Evolutionary conservation across 2,113 vertebrate genomes (phyloP).

Genomic region (Morone saxatilis): DNA sequence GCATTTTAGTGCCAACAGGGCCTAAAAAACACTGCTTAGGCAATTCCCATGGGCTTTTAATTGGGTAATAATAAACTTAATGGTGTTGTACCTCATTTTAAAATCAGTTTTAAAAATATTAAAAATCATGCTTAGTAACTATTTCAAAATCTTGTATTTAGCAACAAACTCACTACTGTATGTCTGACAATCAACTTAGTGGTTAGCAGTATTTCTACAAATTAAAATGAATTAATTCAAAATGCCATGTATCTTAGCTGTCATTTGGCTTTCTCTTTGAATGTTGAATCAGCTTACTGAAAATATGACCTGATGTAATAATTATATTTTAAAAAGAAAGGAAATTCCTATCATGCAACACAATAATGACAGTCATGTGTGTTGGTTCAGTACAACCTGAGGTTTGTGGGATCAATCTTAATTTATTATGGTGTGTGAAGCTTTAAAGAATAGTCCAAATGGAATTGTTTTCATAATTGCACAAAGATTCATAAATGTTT

Average conservation of each 20-base stretch:
- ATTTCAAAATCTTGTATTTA: neutral
- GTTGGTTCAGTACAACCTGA: neutral
- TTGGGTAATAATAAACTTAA: neutral
- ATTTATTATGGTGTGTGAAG: slow-evolving; percentile 1
- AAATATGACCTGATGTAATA: neutral
- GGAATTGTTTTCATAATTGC: neutral
- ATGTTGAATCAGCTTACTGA: neutral
- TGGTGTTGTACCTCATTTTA: slow-evolving; percentile 2
- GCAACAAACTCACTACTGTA: neutral
- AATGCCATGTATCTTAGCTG: neutral
- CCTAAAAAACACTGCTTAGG: neutral
- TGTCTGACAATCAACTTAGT: neutral
- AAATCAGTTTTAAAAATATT: neutral
- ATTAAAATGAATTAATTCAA: neutral
- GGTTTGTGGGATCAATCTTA: neutral
- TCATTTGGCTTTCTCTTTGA: neutral
- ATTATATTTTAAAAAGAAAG: neutral
- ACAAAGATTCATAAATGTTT: neutral
- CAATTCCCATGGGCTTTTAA: neutral
- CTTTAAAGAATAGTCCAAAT: neutral
- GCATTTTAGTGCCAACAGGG: too few relatives aligned
- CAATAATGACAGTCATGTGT: neutral
- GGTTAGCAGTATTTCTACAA: neutral
- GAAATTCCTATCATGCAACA: neutral
- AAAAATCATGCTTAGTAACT: neutral